Percentiles rank a stretch among this genome's conserved stretches.
Conservation (phyloP, 2,888 invertebrate species). For the Candidula unifasciata region DNA sequence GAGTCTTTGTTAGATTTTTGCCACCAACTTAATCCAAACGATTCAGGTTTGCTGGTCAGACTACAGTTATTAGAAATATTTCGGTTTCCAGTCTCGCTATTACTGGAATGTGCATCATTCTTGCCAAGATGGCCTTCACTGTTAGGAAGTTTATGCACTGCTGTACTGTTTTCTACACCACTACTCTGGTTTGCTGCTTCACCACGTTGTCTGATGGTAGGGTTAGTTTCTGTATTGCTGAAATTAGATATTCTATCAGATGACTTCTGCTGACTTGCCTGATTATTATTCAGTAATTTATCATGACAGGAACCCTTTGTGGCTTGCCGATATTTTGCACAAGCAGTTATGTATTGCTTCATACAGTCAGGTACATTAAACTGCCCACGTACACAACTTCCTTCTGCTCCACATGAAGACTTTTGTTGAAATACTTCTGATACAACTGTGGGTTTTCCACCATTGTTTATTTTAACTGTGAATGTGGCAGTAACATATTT, state of each 20-base stretch:
- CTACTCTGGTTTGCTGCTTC: background rate
- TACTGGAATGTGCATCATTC: background rate
- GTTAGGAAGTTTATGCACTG: background rate
- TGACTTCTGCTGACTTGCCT: background rate
- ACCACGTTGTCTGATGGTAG: no score
- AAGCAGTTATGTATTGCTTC: background rate
- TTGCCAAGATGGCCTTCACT: background rate
- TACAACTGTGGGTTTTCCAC: no score
- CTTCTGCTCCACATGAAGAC: background rate
- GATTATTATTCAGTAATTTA: background rate
- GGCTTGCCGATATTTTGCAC: background rate
- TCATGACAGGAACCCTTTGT: background rate
- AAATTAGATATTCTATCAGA: background rate
- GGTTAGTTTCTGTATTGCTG: background rate
- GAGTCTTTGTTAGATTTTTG: background rate
- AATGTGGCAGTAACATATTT: background rate
- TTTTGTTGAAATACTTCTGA: background rate
- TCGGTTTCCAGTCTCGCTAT: background rate
- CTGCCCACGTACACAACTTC: background rate
- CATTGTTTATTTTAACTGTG: background rate
- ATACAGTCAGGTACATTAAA: background rate
- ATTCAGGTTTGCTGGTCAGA: background rate
- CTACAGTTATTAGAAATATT: background rate
- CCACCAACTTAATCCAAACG: background rate
- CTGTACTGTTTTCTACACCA: background rate